These are phyloP conservation scores for Miichthys miiuy DNA, from an alignment of 2,797 vertebrate genomes.

Conservation along the genomic window DNA sequence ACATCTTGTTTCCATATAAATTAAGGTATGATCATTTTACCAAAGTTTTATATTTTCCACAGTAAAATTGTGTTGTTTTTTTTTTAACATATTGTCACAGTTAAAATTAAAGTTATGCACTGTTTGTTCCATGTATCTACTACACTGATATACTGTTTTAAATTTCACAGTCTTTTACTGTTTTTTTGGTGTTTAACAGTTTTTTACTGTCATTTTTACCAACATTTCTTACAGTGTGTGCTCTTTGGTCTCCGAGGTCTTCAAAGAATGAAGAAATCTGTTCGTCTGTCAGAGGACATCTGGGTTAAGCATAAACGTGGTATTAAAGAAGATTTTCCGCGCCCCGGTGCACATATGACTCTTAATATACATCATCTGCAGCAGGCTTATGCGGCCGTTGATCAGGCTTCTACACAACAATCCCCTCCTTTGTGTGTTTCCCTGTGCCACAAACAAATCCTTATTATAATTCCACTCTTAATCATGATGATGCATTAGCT, in stretches of 20 bases:
- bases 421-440: background rate
- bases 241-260: background rate
- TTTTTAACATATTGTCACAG: no score
- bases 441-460: background rate
- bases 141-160: no score
- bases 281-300: slow-evolving; percentile 12
- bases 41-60: no score
- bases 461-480: background rate
- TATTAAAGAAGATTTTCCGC: slow-evolving; percentile 24
- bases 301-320: slow-evolving; percentile 12
- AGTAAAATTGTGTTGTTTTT: no score
- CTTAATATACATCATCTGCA: slow-evolving; percentile 1
- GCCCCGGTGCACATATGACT: background rate
- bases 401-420: background rate
- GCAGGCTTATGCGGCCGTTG: slow-evolving; percentile 15
- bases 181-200: no score
- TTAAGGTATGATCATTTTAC: no score
- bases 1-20: no score
- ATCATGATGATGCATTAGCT: background rate
- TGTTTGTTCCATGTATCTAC: no score
- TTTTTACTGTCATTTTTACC: no score
- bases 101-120: no score
- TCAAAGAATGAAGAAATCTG: background rate
- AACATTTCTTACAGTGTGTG: background rate
- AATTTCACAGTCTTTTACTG: no score